Conservation (phyloP, 2,888 invertebrate species). For the Sarcophaga carnaria region DNA sequence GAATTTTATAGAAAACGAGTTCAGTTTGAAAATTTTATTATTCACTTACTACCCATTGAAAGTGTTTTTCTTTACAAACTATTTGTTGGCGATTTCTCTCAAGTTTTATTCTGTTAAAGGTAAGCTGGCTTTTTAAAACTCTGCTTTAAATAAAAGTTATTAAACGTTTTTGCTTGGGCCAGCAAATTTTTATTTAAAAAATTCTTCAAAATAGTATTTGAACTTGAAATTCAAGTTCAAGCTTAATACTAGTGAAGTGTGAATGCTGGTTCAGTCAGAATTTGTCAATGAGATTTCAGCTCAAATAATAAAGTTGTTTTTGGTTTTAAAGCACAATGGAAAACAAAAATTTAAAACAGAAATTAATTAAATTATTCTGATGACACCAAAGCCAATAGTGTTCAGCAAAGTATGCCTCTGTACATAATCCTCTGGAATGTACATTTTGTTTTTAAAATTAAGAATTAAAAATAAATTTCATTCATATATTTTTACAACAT, state of each 20-base stretch:
- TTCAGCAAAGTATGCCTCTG: too few species aligned
- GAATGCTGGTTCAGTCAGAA: neutral
- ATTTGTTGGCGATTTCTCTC: neutral
- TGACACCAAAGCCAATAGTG: too few species aligned
- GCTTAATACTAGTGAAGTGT: too few species aligned
- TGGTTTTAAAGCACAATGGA: too few species aligned
- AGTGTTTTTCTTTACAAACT: neutral
- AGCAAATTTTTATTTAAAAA: neutral
- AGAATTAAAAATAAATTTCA: too few species aligned
- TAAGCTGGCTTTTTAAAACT: neutral
- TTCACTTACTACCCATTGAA: neutral
- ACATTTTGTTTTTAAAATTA: too few species aligned
- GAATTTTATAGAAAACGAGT: neutral
- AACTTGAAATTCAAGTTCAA: conserved; percentile 59
- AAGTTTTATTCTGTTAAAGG: too few species aligned
- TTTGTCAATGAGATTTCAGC: neutral
- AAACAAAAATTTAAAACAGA: too few species aligned
- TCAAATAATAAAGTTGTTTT: neutral
- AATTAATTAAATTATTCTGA: too few species aligned
- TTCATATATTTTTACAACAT: too few species aligned
- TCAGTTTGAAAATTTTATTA: neutral
- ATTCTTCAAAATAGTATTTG: neutral
- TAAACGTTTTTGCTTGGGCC: neutral
- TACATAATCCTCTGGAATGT: too few species aligned
- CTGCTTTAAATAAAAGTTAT: neutral